Base-by-base conservation (phyloP, 2,888 invertebrate genomes). In the Apotomis capreana region DNA sequence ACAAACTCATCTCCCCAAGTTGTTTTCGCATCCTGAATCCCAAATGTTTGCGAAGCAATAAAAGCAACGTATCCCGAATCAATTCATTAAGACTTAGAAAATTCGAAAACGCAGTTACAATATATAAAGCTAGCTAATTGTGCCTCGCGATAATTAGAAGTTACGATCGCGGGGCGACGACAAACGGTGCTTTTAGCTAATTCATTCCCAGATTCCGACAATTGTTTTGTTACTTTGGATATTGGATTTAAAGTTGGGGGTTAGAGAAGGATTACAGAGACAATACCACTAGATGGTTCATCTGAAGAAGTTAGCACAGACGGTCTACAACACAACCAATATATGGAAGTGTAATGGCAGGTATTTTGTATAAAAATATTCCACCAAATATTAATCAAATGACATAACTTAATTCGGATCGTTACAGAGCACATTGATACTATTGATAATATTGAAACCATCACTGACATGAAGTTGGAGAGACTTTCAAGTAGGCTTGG, bases 161-260 rank as follows among this genome's bases (percentile, higher is more conserved):
- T 85, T 88, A 89, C 87, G 75, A 84, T 78, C 77, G 74, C 78
- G 78, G 76, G 76, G 82, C 83, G 82, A 78, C 81, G 84, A 85
- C 87, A 87, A 87, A 88, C 87, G 86, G 80, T 79, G 81, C 80
- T 81, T 79, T 83, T 81, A 83, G 80, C 82, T 81, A 86, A 88
- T 88, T 88, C 87, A 87, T 87, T 80, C 82, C 79, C 76, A 78
- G 83, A 83, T 86, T 86, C 84, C 83, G 80, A 84, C 84, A 81
- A 86, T 84, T 84, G 83, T 80, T 79, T 83, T 79, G 78, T 78
- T 81, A 80, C 79, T 81, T 81, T 65, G 54, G 54, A 60, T 60
- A 46, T 60, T 65, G 37, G 70, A 49, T 60, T 70, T 60, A 60
- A 64, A 52, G 57, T 49, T 49, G 8, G 49, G 0, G 8, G 49